These are phyloP conservation scores for Zoanthus sociatus DNA, from an alignment of 92 coral and sea anemone species.

Conservation along the genomic window DNA sequence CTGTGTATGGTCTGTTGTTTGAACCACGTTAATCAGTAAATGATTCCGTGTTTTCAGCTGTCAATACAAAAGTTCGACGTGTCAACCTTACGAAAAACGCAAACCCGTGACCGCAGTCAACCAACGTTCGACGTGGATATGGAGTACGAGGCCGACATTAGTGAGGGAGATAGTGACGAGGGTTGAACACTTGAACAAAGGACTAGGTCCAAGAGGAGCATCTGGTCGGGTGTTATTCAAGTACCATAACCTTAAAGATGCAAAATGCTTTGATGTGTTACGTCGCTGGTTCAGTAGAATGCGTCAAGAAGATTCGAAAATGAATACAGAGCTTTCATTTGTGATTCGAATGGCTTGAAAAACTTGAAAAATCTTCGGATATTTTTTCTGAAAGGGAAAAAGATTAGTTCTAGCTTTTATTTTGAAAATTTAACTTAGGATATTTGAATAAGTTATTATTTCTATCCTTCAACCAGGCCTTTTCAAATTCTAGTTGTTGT, in stretches of 20 bases:
- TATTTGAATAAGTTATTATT: not conserved
- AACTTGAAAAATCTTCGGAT: not conserved
- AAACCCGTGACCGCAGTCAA: slow-evolving; percentile 65
- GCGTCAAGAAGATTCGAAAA: not conserved
- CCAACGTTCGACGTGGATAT: slow-evolving; percentile 57
- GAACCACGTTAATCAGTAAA: not conserved
- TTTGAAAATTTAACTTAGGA: not conserved
- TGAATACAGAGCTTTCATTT: not conserved
- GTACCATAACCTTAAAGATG: not conserved
- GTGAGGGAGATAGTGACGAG: slow-evolving; percentile 50
- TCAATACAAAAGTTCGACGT: slow-evolving; percentile 63
- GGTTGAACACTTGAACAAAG: not conserved
- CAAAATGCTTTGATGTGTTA: not conserved
- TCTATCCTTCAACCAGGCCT: not conserved
- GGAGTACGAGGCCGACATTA: slow-evolving; percentile 59
- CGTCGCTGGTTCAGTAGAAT: not conserved
- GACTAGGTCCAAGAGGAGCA: slow-evolving; percentile 1
- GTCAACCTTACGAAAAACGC: slow-evolving; percentile 61
- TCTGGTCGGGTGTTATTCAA: slow-evolving; percentile 6
- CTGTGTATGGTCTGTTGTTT: not conserved
- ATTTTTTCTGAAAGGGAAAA: too few relatives aligned
- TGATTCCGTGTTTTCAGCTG: slow-evolving; percentile 42
- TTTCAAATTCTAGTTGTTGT: not conserved
- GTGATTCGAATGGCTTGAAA: not conserved
- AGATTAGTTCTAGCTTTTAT: not conserved